Evolutionary conservation across 2,888 invertebrate species (phyloP).

Genomic region (Eucera pruinosa): DNA sequence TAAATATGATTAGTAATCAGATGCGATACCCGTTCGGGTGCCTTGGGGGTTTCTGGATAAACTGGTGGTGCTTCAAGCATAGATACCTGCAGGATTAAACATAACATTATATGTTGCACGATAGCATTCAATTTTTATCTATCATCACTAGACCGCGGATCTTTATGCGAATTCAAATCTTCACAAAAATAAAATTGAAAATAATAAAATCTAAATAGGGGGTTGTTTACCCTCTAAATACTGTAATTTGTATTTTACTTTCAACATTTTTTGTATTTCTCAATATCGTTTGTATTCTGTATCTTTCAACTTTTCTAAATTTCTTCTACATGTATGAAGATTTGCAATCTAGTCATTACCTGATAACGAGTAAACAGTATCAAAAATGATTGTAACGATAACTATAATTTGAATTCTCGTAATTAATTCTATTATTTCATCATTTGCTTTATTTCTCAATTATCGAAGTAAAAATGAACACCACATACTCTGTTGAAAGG

Average conservation of each 20-base stretch:
- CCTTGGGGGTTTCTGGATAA: conserved; percentile 60
- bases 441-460: neutral
- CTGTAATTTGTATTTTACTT: too few species aligned
- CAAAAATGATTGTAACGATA: neutral
- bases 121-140: conserved; percentile 31
- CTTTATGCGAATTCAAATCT: too few species aligned
- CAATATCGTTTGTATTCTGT: too few species aligned
- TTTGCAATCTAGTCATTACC: too few species aligned
- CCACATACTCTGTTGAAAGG: conserved; percentile 67
- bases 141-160: too few species aligned
- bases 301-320: too few species aligned
- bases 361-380: conserved; percentile 25
- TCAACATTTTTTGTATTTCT: too few species aligned
- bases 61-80: conserved; percentile 64
- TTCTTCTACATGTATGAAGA: too few species aligned
- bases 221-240: too few species aligned
- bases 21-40: conserved; percentile 16
- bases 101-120: conserved; percentile 4
- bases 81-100: conserved; percentile 44
- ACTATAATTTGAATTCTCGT: neutral
- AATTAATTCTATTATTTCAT: neutral
- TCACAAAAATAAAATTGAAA: too few species aligned
- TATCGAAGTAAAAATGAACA: conserved; percentile 5
- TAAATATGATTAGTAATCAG: conserved; percentile 42
- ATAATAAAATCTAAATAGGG: too few species aligned